Evolutionary conservation across 2,888 invertebrate species (phyloP).

Genomic region (Argyra leucocephala): DNA sequence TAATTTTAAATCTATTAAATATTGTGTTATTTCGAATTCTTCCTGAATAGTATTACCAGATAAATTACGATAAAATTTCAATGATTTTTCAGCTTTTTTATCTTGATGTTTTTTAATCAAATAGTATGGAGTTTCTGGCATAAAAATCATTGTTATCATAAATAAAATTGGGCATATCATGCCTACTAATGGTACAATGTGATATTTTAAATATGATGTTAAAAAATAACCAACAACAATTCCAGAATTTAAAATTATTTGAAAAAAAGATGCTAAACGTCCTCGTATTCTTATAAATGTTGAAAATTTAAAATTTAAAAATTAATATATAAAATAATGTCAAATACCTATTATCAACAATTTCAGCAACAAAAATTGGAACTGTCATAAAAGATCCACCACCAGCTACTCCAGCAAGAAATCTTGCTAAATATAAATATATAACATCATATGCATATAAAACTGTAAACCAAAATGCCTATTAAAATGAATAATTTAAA

Average conservation of each 20-base stretch:
- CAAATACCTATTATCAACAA: slow-evolving; percentile 23
- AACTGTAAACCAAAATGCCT: slow-evolving; percentile 23
- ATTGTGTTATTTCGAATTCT: slow-evolving; percentile 10
- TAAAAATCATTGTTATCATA: slow-evolving; percentile 16
- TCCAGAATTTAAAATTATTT: slow-evolving; percentile 20
- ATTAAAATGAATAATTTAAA: background rate
- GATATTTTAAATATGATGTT: slow-evolving; percentile 20
- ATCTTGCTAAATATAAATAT: slow-evolving; percentile 22
- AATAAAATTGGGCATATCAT: slow-evolving; percentile 18
- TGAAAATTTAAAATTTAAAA: background rate
- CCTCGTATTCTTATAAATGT: slow-evolving; percentile 23
- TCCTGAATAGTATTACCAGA: background rate
- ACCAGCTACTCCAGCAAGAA: slow-evolving; percentile 22
- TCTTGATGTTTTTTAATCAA: slow-evolving; percentile 17
- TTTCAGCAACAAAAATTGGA: slow-evolving; percentile 24
- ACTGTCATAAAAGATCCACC: slow-evolving; percentile 23
- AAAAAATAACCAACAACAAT: slow-evolving; percentile 21
- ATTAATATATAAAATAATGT: background rate
- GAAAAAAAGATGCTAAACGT: slow-evolving; percentile 18
- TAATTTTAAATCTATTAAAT: slow-evolving; percentile 14
- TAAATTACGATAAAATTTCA: slow-evolving; percentile 21
- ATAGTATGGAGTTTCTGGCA: slow-evolving; percentile 24
- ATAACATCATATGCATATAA: slow-evolving; percentile 18
- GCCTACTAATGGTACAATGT: slow-evolving; percentile 19
- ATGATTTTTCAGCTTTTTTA: slow-evolving; percentile 18